phyloP scores from a whole-genome alignment of 2,113 vertebrate genomes.

The Corythoichthys intestinalis region DNA sequence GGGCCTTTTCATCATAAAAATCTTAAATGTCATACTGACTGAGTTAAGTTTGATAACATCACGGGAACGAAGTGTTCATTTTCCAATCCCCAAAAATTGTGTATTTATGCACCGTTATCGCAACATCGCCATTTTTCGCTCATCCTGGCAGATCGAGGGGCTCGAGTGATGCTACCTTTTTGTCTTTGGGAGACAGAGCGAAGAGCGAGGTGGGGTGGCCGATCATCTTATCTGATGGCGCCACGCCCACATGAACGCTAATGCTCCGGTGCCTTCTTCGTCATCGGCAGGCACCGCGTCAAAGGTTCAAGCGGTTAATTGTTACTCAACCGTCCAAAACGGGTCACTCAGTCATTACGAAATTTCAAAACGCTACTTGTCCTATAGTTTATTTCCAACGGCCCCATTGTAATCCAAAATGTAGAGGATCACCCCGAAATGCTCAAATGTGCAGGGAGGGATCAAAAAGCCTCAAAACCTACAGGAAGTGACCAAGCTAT shows the following conservation, averaged over 20 bases:
- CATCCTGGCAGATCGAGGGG: too few relatives aligned
- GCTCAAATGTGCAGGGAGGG: too few relatives aligned
- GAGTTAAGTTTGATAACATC: neutral
- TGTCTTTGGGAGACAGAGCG: neutral
- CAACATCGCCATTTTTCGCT: neutral
- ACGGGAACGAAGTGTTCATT: neutral
- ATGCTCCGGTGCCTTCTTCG: neutral
- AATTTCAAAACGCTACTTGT: too few relatives aligned
- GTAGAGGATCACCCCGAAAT: too few relatives aligned
- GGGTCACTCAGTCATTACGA: too few relatives aligned
- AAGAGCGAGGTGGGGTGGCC: neutral
- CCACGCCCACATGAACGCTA: neutral
- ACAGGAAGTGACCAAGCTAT: too few relatives aligned
- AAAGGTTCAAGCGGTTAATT: neutral
- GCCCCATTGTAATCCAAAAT: too few relatives aligned
- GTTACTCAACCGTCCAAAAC: neutral
- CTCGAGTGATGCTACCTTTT: neutral
- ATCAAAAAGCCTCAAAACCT: too few relatives aligned
- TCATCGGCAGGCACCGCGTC: neutral
- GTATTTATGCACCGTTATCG: neutral
- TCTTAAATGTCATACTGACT: neutral
- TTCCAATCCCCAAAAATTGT: neutral
- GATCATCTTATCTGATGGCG: neutral
- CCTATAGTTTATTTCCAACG: too few relatives aligned
- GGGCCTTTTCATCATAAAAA: too few relatives aligned